These are phyloP conservation scores for Herpetotheres cachinnans DNA, from an alignment of 2,113 vertebrate species.

Conservation along the genomic window DNA sequence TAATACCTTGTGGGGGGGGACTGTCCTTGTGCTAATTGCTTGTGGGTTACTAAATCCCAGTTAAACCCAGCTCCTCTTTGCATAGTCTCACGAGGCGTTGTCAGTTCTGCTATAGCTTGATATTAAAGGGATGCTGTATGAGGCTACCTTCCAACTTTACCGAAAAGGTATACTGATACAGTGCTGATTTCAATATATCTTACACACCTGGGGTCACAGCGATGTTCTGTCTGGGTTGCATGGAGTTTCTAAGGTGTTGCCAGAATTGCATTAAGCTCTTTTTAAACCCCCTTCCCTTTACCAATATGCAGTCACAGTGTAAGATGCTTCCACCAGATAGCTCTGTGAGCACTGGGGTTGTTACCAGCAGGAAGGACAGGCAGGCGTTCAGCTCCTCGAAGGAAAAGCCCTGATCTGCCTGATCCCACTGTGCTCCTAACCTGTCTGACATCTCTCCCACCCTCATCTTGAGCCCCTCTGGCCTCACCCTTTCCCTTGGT, in stretches of 20 bases:
- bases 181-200: background rate
- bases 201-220: background rate
- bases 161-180: accelerated
- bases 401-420: background rate
- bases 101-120: background rate
- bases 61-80: background rate
- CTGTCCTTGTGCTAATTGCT: background rate
- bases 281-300: background rate
- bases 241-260: background rate
- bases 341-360: background rate
- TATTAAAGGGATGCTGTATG: accelerated
- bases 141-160: background rate
- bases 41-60: background rate
- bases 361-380: background rate
- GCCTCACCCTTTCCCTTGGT: background rate
- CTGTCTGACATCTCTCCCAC: background rate
- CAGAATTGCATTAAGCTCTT: background rate
- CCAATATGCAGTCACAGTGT: accelerated
- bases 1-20: background rate
- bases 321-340: background rate
- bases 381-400: background rate
- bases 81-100: background rate
- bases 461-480: background rate
- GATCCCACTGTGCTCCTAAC: background rate
- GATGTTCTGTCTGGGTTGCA: background rate